phyloP scores from a whole-genome alignment of 2,888 invertebrate genomes.

The Magallana nippona region DNA sequence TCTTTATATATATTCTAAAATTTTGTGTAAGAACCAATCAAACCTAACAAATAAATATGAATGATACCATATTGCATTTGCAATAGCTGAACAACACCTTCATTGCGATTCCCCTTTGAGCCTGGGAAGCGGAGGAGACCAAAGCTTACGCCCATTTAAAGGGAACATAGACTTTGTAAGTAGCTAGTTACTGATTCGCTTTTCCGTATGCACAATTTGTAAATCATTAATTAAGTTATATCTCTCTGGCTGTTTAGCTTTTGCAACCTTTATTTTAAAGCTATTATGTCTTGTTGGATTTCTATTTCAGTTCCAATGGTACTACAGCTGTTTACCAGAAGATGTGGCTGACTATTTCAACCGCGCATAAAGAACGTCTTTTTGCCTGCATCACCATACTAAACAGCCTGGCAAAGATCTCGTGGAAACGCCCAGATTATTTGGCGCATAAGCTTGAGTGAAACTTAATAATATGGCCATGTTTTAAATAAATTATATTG shows the following conservation, averaged over 20 bases:
- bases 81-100: not conserved
- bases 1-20: not conserved
- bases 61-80: too few species aligned
- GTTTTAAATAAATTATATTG: slow-evolving; percentile 7
- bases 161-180: not conserved
- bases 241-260: too few species aligned
- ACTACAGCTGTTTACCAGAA: not conserved
- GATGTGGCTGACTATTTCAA: slow-evolving; percentile 5
- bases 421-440: too few species aligned
- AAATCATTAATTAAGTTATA: too few species aligned
- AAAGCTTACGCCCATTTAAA: not conserved
- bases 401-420: too few species aligned
- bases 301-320: slow-evolving; percentile 1
- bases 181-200: not conserved
- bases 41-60: not conserved
- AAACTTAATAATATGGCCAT: not conserved
- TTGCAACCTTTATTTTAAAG: not conserved
- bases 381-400: not conserved
- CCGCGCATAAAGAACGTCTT: not conserved
- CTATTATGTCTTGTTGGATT: not conserved
- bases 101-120: not conserved
- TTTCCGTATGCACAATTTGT: too few species aligned
- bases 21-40: not conserved
- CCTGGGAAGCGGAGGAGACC: not conserved
- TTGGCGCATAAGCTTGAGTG: too few species aligned